Percentiles rank a stretch among this genome's conserved stretches.
phyloP scores from a whole-genome alignment of 2,113 vertebrate genomes.

The Columbina picui region DNA sequence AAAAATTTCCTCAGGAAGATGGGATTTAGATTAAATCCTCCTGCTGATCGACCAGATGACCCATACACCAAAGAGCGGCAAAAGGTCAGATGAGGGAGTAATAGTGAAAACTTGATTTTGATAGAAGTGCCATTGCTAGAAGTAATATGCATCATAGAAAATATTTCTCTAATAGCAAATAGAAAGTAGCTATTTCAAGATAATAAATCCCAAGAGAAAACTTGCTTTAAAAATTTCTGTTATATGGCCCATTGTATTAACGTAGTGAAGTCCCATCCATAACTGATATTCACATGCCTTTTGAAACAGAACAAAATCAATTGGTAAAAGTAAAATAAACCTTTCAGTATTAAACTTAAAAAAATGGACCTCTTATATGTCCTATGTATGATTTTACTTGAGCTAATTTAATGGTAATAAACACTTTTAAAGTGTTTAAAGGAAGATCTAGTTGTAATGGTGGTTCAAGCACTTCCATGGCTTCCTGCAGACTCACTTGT shows the following conservation, averaged over 20 bases:
- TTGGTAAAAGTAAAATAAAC: neutral
- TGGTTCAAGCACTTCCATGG: neutral
- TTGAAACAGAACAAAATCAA: neutral
- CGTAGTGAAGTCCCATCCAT: neutral
- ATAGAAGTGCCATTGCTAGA: neutral
- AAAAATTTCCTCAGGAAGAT: slow-evolving; percentile 86
- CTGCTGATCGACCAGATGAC: slow-evolving; percentile 76
- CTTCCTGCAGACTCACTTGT: neutral
- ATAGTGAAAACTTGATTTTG: neutral
- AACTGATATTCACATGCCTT: neutral
- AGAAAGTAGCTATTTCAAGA: slow-evolving; percentile 1
- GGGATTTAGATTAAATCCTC: slow-evolving; percentile 81
- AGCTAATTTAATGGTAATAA: neutral
- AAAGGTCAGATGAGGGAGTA: slow-evolving; percentile 75
- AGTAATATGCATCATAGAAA: neutral
- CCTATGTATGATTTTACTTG: neutral
- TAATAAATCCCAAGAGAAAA: slow-evolving; percentile 4
- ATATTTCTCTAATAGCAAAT: neutral
- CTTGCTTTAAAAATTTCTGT: neutral
- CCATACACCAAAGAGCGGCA: slow-evolving; percentile 77
- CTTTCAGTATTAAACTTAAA: neutral
- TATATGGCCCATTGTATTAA: neutral
- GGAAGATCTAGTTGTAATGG: neutral
- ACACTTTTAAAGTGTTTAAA: neutral
- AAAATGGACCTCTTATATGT: neutral